Conservation (phyloP, 2,113 vertebrate genomes). For the Thunnus thynnus region DNA sequence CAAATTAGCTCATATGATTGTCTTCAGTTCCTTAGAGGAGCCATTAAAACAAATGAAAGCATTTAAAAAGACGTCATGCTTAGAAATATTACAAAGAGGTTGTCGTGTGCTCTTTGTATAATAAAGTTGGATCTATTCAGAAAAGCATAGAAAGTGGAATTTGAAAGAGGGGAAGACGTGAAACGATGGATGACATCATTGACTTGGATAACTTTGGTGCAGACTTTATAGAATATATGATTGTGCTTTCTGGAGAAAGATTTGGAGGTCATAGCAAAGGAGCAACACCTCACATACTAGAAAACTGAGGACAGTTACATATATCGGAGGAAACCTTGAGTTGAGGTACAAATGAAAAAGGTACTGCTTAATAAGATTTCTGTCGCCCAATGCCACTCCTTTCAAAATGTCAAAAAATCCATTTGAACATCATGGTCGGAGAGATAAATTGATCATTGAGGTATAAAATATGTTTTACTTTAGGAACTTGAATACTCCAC, state of each 20-base stretch:
- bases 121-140: not conserved
- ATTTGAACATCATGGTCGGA: not conserved
- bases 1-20: constrained; percentile 12
- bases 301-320: not conserved
- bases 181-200: no score
- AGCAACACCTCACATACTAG: not conserved
- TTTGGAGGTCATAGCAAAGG: not conserved
- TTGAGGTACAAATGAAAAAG: not conserved
- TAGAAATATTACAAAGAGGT: not conserved
- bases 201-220: not conserved
- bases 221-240: not conserved
- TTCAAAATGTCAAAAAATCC: not conserved
- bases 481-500: not conserved
- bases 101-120: not conserved
- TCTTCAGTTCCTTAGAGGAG: not conserved
- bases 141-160: not conserved
- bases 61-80: not conserved
- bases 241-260: not conserved
- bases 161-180: not conserved
- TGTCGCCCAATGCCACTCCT: not conserved
- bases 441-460: not conserved
- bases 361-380: no score
- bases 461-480: no score
- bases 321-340: constrained; percentile 1
- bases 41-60: constrained; percentile 3